phyloP scores from a whole-genome alignment of 2,113 vertebrate species.

The Campylomormyrus tamandua region DNA sequence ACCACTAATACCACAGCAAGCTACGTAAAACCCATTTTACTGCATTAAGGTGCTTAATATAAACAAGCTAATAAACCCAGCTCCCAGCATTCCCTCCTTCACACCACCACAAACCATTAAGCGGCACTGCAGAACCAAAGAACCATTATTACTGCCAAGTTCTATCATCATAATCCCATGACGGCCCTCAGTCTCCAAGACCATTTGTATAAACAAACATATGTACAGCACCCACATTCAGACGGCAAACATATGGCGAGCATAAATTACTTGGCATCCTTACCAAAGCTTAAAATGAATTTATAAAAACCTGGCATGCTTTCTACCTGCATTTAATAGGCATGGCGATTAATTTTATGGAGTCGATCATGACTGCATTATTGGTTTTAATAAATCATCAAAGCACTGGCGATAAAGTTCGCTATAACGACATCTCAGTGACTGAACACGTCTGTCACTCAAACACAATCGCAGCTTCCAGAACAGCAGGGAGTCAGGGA shows the following conservation, averaged over 20 bases:
- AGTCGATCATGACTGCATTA: neutral
- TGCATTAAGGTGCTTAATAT: neutral
- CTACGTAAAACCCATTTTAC: neutral
- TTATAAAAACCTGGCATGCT: neutral
- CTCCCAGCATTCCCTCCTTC: neutral
- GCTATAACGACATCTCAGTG: neutral
- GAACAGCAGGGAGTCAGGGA: neutral
- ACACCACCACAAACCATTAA: neutral
- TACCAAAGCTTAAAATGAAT: neutral
- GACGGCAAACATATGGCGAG: neutral
- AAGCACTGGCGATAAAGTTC: neutral
- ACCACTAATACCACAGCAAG: neutral
- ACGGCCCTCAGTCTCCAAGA: neutral
- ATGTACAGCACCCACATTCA: neutral
- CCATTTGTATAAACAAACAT: neutral
- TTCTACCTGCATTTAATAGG: neutral
- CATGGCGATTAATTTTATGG: neutral
- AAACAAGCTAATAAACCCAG: neutral
- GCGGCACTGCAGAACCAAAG: neutral
- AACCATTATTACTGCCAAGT: neutral
- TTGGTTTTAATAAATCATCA: neutral
- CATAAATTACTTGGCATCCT: neutral
- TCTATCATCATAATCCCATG: neutral
- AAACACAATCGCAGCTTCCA: neutral
- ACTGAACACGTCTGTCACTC: neutral